Evolutionary conservation across 2,888 invertebrate genomes (phyloP).

Genomic region (Herminia tarsipennalis): DNA sequence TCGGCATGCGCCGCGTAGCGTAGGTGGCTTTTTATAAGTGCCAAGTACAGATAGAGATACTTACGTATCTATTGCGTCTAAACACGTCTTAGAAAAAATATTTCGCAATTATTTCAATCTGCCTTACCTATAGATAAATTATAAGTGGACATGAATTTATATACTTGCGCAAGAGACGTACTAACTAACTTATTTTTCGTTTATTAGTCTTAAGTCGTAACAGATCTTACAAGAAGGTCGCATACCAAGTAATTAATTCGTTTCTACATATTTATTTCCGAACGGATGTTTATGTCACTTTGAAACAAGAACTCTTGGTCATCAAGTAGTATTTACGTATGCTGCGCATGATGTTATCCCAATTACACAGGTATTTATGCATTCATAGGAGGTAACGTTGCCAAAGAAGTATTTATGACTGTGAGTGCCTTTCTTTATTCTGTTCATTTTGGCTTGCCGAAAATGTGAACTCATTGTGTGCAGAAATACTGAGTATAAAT

Average conservation of each 20-base stretch:
- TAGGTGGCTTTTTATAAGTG: no score
- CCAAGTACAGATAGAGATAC: background rate
- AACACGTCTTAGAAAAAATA: slow-evolving; percentile 4
- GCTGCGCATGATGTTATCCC: slow-evolving; percentile 4
- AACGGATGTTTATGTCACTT: slow-evolving; percentile 44
- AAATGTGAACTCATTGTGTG: slow-evolving; percentile 16
- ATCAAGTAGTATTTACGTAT: background rate
- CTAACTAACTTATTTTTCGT: slow-evolving; percentile 40
- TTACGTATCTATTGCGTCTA: background rate
- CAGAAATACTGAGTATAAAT: background rate
- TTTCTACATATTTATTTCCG: slow-evolving; percentile 23
- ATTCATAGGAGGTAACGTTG: slow-evolving; percentile 17
- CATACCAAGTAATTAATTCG: slow-evolving; percentile 37
- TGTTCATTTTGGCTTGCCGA: slow-evolving; percentile 18
- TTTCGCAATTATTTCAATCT: slow-evolving; percentile 31
- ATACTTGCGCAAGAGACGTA: slow-evolving; percentile 26
- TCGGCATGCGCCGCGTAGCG: no score
- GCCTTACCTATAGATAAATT: slow-evolving; percentile 39
- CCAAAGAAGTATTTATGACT: slow-evolving; percentile 23
- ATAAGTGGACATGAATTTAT: slow-evolving; percentile 26
- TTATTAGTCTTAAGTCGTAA: slow-evolving; percentile 35
- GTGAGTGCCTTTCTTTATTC: slow-evolving; percentile 23
- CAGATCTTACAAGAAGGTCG: slow-evolving; percentile 47
- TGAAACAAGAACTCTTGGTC: slow-evolving; percentile 16
- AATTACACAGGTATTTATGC: slow-evolving; percentile 29